phyloP scores from a whole-genome alignment of 2,888 invertebrate genomes.

The Ectropis crepuscularia region DNA sequence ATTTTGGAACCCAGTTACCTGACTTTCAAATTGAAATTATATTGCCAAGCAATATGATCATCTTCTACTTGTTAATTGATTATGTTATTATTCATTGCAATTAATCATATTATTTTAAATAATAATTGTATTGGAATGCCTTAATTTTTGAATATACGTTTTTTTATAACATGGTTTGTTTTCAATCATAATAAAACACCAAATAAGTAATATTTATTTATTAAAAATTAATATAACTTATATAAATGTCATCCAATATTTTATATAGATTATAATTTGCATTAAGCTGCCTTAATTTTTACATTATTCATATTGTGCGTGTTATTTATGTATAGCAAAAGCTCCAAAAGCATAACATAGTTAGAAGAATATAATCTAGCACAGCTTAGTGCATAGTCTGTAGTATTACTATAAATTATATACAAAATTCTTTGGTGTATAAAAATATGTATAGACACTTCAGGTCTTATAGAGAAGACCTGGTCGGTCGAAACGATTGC shows the following conservation, averaged over 20 bases:
- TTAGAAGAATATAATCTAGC: conserved; percentile 68
- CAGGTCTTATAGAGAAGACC: conserved; percentile 77
- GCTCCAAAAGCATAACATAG: conserved; percentile 73
- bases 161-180: conserved; percentile 4
- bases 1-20: too few relatives aligned
- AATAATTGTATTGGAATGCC: conserved; percentile 14
- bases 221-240: conserved; percentile 74
- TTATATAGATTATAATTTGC: conserved; percentile 50
- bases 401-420: conserved; percentile 70
- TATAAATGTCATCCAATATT: conserved; percentile 65
- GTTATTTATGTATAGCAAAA: conserved; percentile 67
- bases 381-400: conserved; percentile 64
- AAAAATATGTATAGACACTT: conserved; percentile 79
- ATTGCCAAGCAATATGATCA: conserved; percentile 16
- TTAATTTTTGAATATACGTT: conserved; percentile 17
- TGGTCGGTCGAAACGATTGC: conserved; percentile 84
- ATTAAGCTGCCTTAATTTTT: conserved; percentile 76
- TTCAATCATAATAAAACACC: conserved; percentile 52
- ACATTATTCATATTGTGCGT: conserved; percentile 63
- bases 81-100: not conserved
- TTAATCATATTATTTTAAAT: conserved; percentile 3
- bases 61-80: not conserved
- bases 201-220: conserved; percentile 67
- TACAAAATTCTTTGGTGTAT: conserved; percentile 80
- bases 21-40: conserved; percentile 1